phyloP scores from a whole-genome alignment of 2,888 invertebrate genomes.

The Syrphus vitripennis region DNA sequence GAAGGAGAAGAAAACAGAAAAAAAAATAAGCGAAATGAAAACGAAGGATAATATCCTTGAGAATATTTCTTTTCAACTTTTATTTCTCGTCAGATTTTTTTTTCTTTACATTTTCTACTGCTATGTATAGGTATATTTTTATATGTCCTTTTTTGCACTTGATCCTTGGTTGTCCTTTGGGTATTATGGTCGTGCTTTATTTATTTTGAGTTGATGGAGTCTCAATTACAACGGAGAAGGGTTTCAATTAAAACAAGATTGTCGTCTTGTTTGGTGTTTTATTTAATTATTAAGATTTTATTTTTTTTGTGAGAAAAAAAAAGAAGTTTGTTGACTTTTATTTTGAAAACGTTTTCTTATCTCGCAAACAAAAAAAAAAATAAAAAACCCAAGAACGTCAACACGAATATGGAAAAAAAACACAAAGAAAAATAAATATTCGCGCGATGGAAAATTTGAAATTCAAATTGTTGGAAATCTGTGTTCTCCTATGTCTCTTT shows the following conservation, averaged over 20 bases:
- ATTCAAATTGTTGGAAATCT: slow-evolving; percentile 53
- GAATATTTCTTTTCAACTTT: slow-evolving; percentile 45
- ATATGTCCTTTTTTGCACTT: background rate
- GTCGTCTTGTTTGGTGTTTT: slow-evolving; percentile 69
- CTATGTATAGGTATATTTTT: background rate
- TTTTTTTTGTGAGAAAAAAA: background rate
- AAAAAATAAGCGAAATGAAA: slow-evolving; percentile 18
- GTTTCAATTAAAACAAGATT: slow-evolving; percentile 71
- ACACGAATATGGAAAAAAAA: background rate
- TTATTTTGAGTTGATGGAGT: slow-evolving; percentile 68
- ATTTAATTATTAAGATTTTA: slow-evolving; percentile 57
- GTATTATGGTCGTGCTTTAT: slow-evolving; percentile 40
- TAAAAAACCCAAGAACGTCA: background rate
- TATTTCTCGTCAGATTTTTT: background rate
- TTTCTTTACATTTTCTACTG: background rate
- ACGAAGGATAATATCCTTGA: slow-evolving; percentile 29
- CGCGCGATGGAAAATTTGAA: slow-evolving; percentile 35
- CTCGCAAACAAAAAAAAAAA: background rate
- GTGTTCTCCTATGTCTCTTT: slow-evolving; percentile 12
- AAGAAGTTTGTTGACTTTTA: slow-evolving; percentile 18
- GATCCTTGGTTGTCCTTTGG: slow-evolving; percentile 14
- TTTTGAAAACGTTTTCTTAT: background rate
- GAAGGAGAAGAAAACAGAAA: background rate
- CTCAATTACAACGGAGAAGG: slow-evolving; percentile 70
- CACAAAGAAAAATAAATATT: background rate